A percentile compares a stretch with the other conserved stretches of the same genome.
phyloP scores from a whole-genome alignment of 2,888 invertebrate genomes.

The Drosophila fulvimacula region DNA sequence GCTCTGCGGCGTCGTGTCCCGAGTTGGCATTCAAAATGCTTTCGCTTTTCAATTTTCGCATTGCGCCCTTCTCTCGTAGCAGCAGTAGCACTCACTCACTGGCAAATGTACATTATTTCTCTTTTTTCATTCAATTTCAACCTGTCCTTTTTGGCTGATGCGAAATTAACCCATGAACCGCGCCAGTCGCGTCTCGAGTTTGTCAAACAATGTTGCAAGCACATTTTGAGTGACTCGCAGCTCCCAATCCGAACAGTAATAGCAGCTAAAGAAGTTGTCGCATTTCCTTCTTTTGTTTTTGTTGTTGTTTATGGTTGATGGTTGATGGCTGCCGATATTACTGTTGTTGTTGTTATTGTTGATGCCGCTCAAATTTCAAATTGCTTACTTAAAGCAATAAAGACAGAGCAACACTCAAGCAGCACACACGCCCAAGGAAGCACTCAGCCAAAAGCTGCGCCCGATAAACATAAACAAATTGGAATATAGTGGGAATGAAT shows the following conservation, averaged over 20 bases:
- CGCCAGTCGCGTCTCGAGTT: slow-evolving; percentile 12
- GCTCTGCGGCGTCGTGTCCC: slow-evolving; percentile 23
- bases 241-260: slow-evolving; percentile 36
- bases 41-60: slow-evolving; percentile 44
- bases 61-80: slow-evolving; percentile 25
- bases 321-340: not conserved
- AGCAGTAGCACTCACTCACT: not conserved
- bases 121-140: slow-evolving; percentile 8
- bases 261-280: slow-evolving; percentile 43
- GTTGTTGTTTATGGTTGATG: slow-evolving; percentile 3
- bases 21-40: slow-evolving; percentile 46
- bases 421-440: slow-evolving; percentile 23
- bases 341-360: slow-evolving; percentile 33
- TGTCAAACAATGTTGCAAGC: slow-evolving; percentile 64
- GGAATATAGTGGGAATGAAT: not conserved
- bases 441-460: slow-evolving; percentile 59
- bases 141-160: slow-evolving; percentile 43
- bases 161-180: slow-evolving; percentile 72
- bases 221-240: slow-evolving; percentile 57
- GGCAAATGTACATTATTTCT: not conserved
- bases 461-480: slow-evolving; percentile 35
- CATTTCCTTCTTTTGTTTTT: slow-evolving; percentile 21
- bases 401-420: slow-evolving; percentile 60
- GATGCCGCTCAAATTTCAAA: slow-evolving; percentile 75
- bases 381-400: slow-evolving; percentile 79